Evolutionary conservation across 1,140 invertebrate species (phyloP).

Genomic region (Nebria ingens): DNA sequence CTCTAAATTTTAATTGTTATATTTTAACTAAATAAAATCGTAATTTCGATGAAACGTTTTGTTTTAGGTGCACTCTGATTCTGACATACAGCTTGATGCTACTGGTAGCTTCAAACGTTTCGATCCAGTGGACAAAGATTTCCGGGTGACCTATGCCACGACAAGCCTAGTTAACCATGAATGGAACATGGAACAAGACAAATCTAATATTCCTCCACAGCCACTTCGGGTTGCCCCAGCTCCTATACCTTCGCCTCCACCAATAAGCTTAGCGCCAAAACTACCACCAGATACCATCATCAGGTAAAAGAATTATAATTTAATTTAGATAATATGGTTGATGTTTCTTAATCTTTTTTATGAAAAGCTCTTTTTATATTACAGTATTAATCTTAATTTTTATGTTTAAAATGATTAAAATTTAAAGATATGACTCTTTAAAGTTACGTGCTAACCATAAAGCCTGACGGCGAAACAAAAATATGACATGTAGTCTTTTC

Average conservation of each 20-base stretch:
- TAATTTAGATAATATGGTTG: no score
- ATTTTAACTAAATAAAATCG: not conserved
- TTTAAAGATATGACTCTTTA: no score
- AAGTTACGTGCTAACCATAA: no score
- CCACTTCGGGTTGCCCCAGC: slow-evolving; percentile 36
- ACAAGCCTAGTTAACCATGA: slow-evolving; percentile 22
- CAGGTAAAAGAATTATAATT: not conserved
- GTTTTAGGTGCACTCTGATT: slow-evolving; percentile 53
- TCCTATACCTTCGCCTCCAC: slow-evolving; percentile 18
- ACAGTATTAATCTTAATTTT: no score
- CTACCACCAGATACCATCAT: not conserved
- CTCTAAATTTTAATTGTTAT: not conserved
- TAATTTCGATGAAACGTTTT: not conserved
- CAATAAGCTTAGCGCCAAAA: slow-evolving; percentile 4
- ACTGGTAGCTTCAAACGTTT: slow-evolving; percentile 57
- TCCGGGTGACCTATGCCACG: slow-evolving; percentile 31
- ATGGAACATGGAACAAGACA: slow-evolving; percentile 17
- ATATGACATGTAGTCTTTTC: no score
- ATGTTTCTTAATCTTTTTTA: no score
- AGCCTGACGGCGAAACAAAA: no score
- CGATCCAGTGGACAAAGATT: slow-evolving; percentile 50
- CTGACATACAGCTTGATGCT: slow-evolving; percentile 50
- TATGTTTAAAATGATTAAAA: no score
- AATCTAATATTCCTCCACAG: slow-evolving; percentile 32
- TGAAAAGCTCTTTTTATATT: no score